These are phyloP conservation scores for Ellobius talpinus DNA, from an alignment of 2,113 vertebrate species.

Conservation along the genomic window DNA sequence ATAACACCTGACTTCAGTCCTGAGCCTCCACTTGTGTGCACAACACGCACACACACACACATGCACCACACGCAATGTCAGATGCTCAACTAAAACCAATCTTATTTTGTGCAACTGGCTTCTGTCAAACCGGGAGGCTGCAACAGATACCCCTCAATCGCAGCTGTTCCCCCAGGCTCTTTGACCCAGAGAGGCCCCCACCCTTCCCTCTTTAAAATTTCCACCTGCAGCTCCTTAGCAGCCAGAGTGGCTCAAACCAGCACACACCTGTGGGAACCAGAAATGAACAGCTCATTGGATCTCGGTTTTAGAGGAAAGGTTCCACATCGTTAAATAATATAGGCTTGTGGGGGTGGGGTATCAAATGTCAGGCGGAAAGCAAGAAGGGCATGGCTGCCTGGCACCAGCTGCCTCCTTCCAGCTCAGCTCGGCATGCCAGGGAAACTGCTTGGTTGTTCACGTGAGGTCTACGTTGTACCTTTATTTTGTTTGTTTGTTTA, in stretches of 20 bases:
- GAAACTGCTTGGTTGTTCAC: constrained; percentile 54
- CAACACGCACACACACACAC: too few species aligned
- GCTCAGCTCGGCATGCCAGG: constrained; percentile 2
- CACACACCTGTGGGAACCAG: constrained; percentile 54
- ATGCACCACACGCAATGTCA: not conserved
- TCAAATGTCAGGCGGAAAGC: constrained; percentile 55
- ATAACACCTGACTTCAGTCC: not conserved
- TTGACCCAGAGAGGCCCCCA: too few species aligned
- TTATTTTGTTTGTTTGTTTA: not conserved
- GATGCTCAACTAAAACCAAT: not conserved
- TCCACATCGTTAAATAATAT: constrained; percentile 75
- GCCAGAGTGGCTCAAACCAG: not conserved
- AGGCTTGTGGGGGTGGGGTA: constrained; percentile 39
- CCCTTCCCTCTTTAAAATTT: not conserved
- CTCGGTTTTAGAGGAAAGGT: constrained; percentile 61
- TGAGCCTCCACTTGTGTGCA: too few species aligned
- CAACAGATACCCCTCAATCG: not conserved
- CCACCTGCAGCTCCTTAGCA: not conserved
- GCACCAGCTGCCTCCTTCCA: not conserved
- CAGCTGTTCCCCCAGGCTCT: too few species aligned
- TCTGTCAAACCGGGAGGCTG: not conserved
- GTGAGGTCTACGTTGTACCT: constrained; percentile 40
- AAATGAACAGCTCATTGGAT: not conserved
- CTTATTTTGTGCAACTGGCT: not conserved
- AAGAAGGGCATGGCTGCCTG: not conserved